A percentile compares a stretch with the other conserved stretches of the same genome.
phyloP scores from a whole-genome alignment of 2,113 vertebrate species.

The Rana temporaria region DNA sequence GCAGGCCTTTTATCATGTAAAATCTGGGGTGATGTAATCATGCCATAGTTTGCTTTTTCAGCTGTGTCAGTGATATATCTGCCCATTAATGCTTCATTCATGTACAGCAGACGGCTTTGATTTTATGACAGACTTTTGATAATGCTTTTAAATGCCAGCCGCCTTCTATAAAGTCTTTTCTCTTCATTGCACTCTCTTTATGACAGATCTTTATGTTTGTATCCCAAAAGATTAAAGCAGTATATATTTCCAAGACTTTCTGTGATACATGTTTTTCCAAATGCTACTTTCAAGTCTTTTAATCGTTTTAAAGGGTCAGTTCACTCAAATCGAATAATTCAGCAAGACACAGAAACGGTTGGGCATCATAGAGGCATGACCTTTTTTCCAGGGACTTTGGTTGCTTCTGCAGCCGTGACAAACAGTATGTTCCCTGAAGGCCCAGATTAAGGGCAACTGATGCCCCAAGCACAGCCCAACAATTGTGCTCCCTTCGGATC shows the following conservation, averaged over 20 bases:
- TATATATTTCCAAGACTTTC: constrained; percentile 11
- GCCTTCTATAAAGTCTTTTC: not conserved
- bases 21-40: not conserved
- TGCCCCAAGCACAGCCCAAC: no score
- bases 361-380: no score
- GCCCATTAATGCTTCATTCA: constrained; percentile 12
- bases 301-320: not conserved
- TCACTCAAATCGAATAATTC: no score
- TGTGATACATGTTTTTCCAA: not conserved
- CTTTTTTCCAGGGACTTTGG: no score
- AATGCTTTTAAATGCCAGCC: constrained; percentile 3
- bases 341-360: no score
- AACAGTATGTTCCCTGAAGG: no score
- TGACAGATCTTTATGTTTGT: constrained; percentile 13
- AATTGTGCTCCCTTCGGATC: no score
- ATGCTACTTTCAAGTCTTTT: not conserved
- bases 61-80: not conserved
- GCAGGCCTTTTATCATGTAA: no score
- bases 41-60: not conserved
- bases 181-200: constrained; percentile 1
- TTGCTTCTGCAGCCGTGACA: no score
- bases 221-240: not conserved
- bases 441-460: no score
- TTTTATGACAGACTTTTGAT: constrained; percentile 20
- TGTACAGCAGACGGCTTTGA: constrained; percentile 13